Percentiles rank a stretch among this genome's conserved stretches.
Evolutionary conservation across 2,888 invertebrate genomes (phyloP).

Genomic region (Harpalus rubripes): DNA sequence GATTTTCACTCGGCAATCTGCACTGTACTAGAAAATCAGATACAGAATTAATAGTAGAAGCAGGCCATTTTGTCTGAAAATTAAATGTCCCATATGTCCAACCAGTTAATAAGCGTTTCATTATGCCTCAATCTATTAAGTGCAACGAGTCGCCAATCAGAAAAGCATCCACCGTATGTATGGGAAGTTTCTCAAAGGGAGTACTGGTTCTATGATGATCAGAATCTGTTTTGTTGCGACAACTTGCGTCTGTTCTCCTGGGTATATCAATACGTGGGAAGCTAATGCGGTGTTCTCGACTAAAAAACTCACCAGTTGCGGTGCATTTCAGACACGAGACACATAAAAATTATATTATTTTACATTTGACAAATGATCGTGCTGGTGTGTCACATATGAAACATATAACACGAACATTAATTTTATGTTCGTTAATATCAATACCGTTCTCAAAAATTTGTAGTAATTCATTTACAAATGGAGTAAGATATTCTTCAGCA

Average conservation of each 20-base stretch:
- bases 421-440: constrained; percentile 22
- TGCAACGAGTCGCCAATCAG: constrained; percentile 70
- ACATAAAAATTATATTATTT: background rate
- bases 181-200: constrained; percentile 45
- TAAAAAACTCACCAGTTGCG: constrained; percentile 32
- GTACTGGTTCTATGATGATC: constrained; percentile 26
- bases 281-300: constrained; percentile 25
- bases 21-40: too few relatives aligned
- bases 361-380: constrained; percentile 28
- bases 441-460: constrained; percentile 24
- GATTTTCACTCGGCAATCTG: too few relatives aligned
- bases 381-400: constrained; percentile 40
- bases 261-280: constrained; percentile 33
- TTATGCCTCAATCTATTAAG: constrained; percentile 69
- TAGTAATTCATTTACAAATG: constrained; percentile 33
- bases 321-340: constrained; percentile 33
- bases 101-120: too few relatives aligned
- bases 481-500: constrained; percentile 25
- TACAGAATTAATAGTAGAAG: too few relatives aligned
- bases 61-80: too few relatives aligned
- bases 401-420: constrained; percentile 28
- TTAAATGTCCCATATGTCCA: too few relatives aligned
- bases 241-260: constrained; percentile 37
- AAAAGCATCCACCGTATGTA: constrained; percentile 71
- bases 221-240: constrained; percentile 31